These are phyloP conservation scores for Uria lomvia DNA, from an alignment of 2,113 vertebrate genomes.

Conservation along the genomic window DNA sequence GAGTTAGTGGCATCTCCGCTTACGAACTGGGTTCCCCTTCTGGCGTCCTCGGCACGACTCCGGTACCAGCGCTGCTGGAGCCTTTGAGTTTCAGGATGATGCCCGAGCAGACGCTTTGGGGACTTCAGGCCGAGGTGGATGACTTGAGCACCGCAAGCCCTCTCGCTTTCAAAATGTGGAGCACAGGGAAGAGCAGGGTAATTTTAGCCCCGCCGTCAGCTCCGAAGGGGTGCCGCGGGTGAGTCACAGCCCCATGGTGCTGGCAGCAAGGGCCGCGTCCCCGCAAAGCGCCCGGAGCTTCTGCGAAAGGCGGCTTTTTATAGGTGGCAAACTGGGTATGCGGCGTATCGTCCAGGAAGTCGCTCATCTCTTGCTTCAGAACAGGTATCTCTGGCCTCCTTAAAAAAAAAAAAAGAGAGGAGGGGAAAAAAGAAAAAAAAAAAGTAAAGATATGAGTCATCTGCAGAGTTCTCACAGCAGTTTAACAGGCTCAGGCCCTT, in stretches of 20 bases:
- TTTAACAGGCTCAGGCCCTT: not conserved
- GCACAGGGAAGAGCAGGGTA: accelerated
- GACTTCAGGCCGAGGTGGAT: not conserved
- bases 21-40: not conserved
- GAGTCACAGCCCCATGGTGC: not conserved
- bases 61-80: accelerated
- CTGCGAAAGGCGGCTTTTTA: not conserved
- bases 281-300: accelerated
- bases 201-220: not conserved
- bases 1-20: not conserved
- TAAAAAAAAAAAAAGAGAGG: not conserved
- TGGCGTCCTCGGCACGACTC: accelerated
- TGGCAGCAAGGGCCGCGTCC: not conserved
- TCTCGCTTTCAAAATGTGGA: not conserved
- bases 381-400: constrained; percentile 48
- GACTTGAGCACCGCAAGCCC: not conserved
- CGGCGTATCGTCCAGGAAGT: not conserved
- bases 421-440: not conserved
- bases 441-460: constrained; percentile 11
- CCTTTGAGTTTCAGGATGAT: accelerated
- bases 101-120: accelerated
- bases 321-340: not conserved
- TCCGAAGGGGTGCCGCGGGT: not conserved
- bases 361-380: not conserved
- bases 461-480: not conserved